Base-by-base conservation (phyloP, 2,888 invertebrate species). In the Orchesellides sinensis region DNA sequence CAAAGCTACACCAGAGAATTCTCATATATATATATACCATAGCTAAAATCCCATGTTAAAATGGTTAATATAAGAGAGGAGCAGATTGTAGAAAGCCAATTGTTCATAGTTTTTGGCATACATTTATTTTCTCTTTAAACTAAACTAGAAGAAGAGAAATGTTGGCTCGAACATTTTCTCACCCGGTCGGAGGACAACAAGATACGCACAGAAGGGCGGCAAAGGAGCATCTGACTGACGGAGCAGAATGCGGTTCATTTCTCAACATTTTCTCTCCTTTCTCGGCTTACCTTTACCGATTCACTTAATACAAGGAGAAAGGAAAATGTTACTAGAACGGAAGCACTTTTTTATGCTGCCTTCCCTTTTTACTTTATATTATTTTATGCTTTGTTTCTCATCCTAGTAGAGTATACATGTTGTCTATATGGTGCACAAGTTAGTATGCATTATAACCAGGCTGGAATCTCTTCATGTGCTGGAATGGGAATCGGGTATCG, bases 151-250 rank as follows among this genome's bases (percentile, higher is more conserved):
- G 12, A 12, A 35, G 35, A 35, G 35, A 35, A 35, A 35, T 6
- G 35, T 6, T 8, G 35, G 6, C 12, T 6, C 35, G 6, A 21
- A 21, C 52, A 52, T 17, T 8, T 35, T 52, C 17, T 21, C 17
- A 52, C 21, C 10, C 17, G 52, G 21, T 17, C 59, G 17, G 27
- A 27, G 25, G 25, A 12, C 10, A 25, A 5, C 1, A 12, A 25
- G 59, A 32, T 61, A 65, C 65, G 65, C 45, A 40, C 45, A 40
- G 17, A 19, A n/a, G 21, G 21, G 23, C 65, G 40, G 40, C 45
- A 40, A 65, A 65, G 10, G 2, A 21, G 65, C 40, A 40, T 65
- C 35, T 65, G 65, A 65, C 40, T 35, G 19, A 23, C 40, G n/a
- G 45, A 23, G 21, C 12, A n/a, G n/a, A 65, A 40, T 45, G 1